Conservation (phyloP, 2,888 invertebrate genomes). For the Epistrophella euchroma region DNA sequence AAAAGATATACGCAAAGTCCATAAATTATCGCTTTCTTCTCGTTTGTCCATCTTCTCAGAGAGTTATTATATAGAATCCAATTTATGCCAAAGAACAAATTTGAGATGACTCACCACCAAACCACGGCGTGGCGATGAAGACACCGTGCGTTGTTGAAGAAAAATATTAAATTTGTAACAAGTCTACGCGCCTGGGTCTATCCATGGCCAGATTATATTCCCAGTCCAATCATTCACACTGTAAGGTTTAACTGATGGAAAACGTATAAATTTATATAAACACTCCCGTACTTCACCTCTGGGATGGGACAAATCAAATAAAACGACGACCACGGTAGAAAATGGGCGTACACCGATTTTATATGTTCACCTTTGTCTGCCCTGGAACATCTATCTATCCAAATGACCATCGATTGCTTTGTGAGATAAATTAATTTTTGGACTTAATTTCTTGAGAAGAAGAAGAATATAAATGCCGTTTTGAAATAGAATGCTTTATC, state of each 20-base stretch:
- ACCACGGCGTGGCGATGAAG: background rate
- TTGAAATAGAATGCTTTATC: constrained; percentile 28
- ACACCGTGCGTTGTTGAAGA: background rate
- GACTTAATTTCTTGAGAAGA: constrained; percentile 40
- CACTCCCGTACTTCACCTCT: constrained; percentile 22
- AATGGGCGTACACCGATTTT: constrained; percentile 63
- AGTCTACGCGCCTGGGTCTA: constrained; percentile 41
- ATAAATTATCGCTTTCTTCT: constrained; percentile 53
- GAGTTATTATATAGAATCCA: background rate
- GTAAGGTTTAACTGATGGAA: constrained; percentile 33
- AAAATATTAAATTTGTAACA: constrained; percentile 60
- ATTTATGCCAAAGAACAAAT: constrained; percentile 43
- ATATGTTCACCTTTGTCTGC: constrained; percentile 57
- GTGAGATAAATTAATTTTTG: constrained; percentile 67
- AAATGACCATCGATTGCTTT: constrained; percentile 50
- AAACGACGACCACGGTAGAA: constrained; percentile 40
- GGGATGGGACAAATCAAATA: constrained; percentile 59
- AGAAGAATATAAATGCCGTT: constrained; percentile 9
- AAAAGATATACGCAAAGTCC: constrained; percentile 27
- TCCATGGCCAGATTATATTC: constrained; percentile 44
- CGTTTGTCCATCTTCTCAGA: background rate
- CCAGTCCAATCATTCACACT: constrained; percentile 64
- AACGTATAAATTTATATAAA: constrained; percentile 37
- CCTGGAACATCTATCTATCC: constrained; percentile 10
- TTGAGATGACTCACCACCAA: constrained; percentile 52